phyloP scores from a whole-genome alignment of 2,888 invertebrate genomes.

The Crepidodera aurea region DNA sequence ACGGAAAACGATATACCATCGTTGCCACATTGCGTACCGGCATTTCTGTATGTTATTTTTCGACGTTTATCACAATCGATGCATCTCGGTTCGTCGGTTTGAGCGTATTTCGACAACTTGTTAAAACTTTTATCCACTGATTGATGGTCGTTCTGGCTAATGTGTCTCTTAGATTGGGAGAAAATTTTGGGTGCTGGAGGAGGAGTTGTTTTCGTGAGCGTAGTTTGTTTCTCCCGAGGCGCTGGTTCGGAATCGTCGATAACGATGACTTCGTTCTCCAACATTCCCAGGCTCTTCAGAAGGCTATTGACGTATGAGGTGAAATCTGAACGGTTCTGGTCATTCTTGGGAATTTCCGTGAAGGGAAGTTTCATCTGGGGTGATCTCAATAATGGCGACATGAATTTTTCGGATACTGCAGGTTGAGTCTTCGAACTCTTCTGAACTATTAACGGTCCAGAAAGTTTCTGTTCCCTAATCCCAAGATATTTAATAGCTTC shows the following conservation, averaged over 20 bases:
- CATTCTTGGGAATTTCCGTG: conserved; percentile 37
- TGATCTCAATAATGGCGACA: conserved; percentile 42
- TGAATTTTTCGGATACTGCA: conserved; percentile 43
- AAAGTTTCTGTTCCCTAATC: conserved; percentile 44
- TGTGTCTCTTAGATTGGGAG: too few relatives aligned
- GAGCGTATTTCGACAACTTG: conserved; percentile 44
- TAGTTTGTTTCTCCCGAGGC: neutral
- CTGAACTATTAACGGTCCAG: conserved; percentile 51
- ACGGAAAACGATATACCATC: conserved; percentile 46
- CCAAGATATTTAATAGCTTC: conserved; percentile 57
- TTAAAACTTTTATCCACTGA: conserved; percentile 13
- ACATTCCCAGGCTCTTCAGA: conserved; percentile 30
- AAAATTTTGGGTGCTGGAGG: conserved; percentile 37
- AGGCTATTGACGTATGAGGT: conserved; percentile 26
- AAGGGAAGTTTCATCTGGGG: conserved; percentile 44
- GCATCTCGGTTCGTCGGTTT: conserved; percentile 51
- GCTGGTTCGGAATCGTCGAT: conserved; percentile 28
- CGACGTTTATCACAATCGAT: conserved; percentile 53
- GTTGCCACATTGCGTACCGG: conserved; percentile 48
- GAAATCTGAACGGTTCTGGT: conserved; percentile 30
- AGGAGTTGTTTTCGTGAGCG: conserved; percentile 8
- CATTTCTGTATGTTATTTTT: conserved; percentile 42
- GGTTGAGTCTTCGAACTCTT: conserved; percentile 31
- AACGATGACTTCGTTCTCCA: conserved; percentile 30
- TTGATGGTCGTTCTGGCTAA: neutral